Evolutionary conservation across 1,140 invertebrate genomes (phyloP).

Genomic region (Pseudomyrmex gracilis): DNA sequence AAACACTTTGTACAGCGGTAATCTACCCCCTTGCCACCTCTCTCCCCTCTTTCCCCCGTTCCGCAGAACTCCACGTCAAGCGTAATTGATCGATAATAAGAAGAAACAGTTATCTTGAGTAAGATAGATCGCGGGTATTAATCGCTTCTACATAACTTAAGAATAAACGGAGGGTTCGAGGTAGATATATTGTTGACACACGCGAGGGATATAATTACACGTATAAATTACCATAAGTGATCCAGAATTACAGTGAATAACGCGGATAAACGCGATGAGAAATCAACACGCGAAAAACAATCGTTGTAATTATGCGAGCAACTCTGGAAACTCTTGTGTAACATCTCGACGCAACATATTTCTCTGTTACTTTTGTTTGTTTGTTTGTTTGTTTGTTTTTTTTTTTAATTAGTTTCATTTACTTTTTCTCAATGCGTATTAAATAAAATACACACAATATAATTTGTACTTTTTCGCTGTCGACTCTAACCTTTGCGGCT

Average conservation of each 20-base stretch:
- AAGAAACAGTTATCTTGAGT: neutral
- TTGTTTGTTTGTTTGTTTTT: too few species aligned
- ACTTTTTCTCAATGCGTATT: neutral
- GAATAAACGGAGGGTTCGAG: neutral
- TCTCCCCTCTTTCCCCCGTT: too few species aligned
- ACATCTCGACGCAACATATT: neutral
- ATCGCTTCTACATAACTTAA: neutral
- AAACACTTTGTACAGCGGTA: neutral
- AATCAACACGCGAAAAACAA: neutral
- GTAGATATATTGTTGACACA: neutral
- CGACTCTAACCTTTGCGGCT: slow-evolving; percentile 75
- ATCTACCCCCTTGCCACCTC: too few species aligned
- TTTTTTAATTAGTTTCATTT: neutral
- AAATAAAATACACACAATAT: neutral
- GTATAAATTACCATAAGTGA: slow-evolving; percentile 1
- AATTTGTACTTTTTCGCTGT: too few species aligned
- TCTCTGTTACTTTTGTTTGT: too few species aligned
- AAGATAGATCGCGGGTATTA: neutral
- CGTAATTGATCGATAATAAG: neutral
- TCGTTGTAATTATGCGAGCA: neutral
- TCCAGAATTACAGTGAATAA: neutral
- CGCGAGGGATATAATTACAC: neutral
- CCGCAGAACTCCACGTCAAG: neutral
- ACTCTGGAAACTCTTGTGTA: neutral
- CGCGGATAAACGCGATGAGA: neutral